A percentile compares a stretch with the other conserved stretches of the same genome.
phyloP scores from a whole-genome alignment of 2,113 vertebrate species.

The Thermophis baileyi region DNA sequence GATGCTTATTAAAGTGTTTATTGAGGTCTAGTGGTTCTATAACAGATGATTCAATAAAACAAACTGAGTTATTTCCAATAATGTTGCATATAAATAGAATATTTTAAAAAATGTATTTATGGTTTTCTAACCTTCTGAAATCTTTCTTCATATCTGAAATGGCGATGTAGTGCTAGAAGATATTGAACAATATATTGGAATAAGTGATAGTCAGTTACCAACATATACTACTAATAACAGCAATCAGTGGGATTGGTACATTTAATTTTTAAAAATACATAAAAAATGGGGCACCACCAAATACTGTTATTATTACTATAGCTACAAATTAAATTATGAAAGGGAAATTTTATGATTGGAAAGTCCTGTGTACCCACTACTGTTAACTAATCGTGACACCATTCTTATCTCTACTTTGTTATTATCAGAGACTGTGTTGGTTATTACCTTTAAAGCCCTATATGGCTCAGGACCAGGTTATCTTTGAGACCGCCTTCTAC shows the following conservation, averaged over 20 bases:
- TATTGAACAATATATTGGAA: background rate
- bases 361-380: background rate
- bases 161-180: slow-evolving; percentile 1
- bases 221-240: background rate
- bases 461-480: too few species aligned
- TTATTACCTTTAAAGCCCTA: too few species aligned
- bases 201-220: slow-evolving; percentile 18
- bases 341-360: background rate
- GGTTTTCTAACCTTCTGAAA: slow-evolving; percentile 53
- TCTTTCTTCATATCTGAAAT: slow-evolving; percentile 49
- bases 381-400: background rate
- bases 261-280: background rate
- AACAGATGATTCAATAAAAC: slow-evolving; percentile 70
- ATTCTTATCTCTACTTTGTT: background rate
- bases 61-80: slow-evolving; percentile 65
- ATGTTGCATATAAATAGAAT: slow-evolving; percentile 56
- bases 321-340: background rate
- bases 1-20: slow-evolving; percentile 71
- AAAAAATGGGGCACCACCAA: background rate
- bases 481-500: too few species aligned
- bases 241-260: background rate
- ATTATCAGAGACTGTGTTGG: background rate
- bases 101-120: slow-evolving; percentile 44
- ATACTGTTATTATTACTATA: background rate
- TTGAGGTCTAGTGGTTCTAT: slow-evolving; percentile 60